Conservation (phyloP, 2,797 vertebrate genomes). For the Melanotaenia maccullochi region DNA sequence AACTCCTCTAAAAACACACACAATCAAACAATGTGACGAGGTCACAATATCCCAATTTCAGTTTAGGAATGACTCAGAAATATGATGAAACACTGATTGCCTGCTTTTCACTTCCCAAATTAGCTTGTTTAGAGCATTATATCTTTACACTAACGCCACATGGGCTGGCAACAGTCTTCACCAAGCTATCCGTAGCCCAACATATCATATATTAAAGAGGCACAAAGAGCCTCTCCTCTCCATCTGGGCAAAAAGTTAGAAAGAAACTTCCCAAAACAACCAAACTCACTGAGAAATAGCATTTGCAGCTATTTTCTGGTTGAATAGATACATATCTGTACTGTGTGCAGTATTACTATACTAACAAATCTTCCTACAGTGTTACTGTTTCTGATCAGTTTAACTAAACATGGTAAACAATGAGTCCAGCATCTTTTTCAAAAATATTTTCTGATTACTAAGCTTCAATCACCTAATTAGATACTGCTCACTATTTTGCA, state of each 20-base stretch:
- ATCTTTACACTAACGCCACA: not conserved
- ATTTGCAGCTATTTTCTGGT: too few relatives aligned
- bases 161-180: not conserved
- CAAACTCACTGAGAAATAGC: too few relatives aligned
- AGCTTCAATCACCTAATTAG: too few relatives aligned
- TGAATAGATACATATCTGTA: too few relatives aligned
- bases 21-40: constrained; percentile 11
- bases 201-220: too few relatives aligned
- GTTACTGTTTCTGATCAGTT: too few relatives aligned
- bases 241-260: not conserved
- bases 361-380: too few relatives aligned
- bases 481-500: too few relatives aligned
- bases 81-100: not conserved
- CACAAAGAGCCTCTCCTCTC: not conserved
- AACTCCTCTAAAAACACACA: not conserved
- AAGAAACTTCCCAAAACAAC: not conserved
- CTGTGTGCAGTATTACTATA: too few relatives aligned
- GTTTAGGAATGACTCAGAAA: not conserved
- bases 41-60: not conserved
- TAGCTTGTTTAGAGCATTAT: not conserved
- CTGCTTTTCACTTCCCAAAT: not conserved
- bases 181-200: not conserved
- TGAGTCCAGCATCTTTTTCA: too few relatives aligned
- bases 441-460: too few relatives aligned
- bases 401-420: too few relatives aligned